Evolutionary conservation across 1,140 invertebrate genomes (phyloP), one percentile per base, ranked within the genome.

Genomic region (Plutomurus gul): DNA sequence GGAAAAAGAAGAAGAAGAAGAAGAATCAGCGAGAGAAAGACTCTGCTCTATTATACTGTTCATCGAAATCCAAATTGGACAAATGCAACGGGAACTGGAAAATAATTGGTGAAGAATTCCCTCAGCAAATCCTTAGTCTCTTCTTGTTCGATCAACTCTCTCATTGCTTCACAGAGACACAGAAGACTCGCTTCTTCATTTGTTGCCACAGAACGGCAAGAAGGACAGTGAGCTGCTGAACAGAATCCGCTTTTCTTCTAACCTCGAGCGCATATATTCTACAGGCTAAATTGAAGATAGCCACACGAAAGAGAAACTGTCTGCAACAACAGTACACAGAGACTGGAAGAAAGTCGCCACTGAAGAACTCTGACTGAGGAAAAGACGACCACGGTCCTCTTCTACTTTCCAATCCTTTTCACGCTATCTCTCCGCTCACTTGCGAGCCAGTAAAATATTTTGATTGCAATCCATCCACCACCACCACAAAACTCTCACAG

Each of bases 11-110:
- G 25, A 49, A 49, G 46, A 47, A 20, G 22, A 47, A 43, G n/a
- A 1, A 13, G 39, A 13, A 43, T n/a, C 10, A 43, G 39, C 7
- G 10, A 13, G 25, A 30, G 51, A 25, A n/a, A n/a, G n/a, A n/a
- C n/a, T n/a, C n/a, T n/a, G n/a, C n/a, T n/a, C 27, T 60, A 25
- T 30, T 60, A 60, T 60, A 30, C 51, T 33, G 13, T 60, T 60
- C 51, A 60, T 60, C 51, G 51, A 60, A 60, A 60, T 60, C 51
- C 33, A 60, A 60, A 60, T 60, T 60, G 51, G 51, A 60, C 51
- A 60, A 60, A 60, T 60, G 51, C 51, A 30, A 60, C 10, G 30
- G 51, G 51, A 60, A 60, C 51, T 60, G 27, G 51, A 60, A 60
- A 30, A 60, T 60, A 60, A 60, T 60, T 60, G 51, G 51, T 60